Conservation (phyloP, 1,140 invertebrate genomes). For the Mamestra configurata region DNA sequence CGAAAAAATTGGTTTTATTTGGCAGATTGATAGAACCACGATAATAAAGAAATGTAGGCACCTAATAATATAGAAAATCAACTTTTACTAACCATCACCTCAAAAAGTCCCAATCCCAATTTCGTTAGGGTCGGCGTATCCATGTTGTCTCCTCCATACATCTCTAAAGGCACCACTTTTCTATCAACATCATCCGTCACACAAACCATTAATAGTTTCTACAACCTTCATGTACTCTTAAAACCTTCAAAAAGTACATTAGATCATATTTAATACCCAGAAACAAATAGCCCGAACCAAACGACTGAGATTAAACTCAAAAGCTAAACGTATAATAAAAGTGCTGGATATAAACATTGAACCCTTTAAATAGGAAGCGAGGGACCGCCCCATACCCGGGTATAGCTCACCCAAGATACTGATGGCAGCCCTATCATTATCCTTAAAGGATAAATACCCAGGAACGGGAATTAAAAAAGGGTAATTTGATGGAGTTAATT, state of each 20-base stretch:
- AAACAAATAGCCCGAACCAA: constrained; percentile 41
- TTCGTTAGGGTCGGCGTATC: too few species aligned
- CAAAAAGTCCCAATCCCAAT: too few species aligned
- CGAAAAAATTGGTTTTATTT: too few species aligned
- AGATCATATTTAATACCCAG: background rate
- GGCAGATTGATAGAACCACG: too few species aligned
- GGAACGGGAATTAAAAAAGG: constrained; percentile 35
- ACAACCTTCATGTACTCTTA: background rate
- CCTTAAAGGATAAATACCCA: constrained; percentile 38
- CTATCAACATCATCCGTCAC: too few species aligned
- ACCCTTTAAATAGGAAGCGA: constrained; percentile 49
- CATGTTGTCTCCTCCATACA: too few species aligned
- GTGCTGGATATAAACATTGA: constrained; percentile 44
- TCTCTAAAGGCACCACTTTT: too few species aligned
- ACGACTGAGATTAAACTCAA: constrained; percentile 48
- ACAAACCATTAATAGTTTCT: too few species aligned
- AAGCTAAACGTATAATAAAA: constrained; percentile 53
- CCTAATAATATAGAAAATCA: too few species aligned
- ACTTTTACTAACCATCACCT: too few species aligned
- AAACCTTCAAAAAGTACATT: background rate
- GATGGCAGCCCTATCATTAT: constrained; percentile 32
- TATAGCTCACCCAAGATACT: constrained; percentile 13
- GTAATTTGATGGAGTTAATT: constrained; percentile 43
- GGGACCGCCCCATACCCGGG: constrained; percentile 19
- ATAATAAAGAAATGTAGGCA: too few species aligned